phyloP scores from a whole-genome alignment of 2,113 vertebrate species.

The Shinisaurus crocodilurus region DNA sequence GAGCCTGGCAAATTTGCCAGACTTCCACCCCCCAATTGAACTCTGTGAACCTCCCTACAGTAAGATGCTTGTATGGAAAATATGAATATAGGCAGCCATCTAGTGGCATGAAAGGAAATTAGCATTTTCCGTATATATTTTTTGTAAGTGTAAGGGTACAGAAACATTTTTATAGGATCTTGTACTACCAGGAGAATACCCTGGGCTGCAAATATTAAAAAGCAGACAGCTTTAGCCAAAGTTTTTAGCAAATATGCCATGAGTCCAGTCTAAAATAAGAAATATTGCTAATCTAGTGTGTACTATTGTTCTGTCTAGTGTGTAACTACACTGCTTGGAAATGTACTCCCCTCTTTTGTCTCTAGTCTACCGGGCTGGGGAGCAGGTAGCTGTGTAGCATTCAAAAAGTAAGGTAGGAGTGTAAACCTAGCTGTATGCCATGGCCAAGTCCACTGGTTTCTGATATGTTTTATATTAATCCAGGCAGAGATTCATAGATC shows the following conservation, averaged over 20 bases:
- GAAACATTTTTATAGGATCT: not conserved
- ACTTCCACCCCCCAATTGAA: no score
- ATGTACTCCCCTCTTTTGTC: not conserved
- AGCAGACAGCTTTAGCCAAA: not conserved
- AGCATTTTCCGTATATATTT: not conserved
- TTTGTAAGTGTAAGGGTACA: not conserved
- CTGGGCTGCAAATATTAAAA: not conserved
- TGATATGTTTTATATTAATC: not conserved
- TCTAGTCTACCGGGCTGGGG: no score
- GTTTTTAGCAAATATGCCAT: not conserved
- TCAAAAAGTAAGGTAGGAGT: not conserved
- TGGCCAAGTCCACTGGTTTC: not conserved
- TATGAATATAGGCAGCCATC: slow-evolving; percentile 21
- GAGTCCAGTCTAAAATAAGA: not conserved
- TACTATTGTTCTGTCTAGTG: not conserved
- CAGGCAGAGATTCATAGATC: no score
- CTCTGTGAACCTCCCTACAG: no score
- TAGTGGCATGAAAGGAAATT: slow-evolving; percentile 21
- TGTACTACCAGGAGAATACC: not conserved
- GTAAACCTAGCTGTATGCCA: not conserved
- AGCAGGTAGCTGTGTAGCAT: not conserved
- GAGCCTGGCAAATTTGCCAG: no score
- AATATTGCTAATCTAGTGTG: not conserved
- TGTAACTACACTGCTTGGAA: not conserved
- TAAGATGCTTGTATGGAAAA: not conserved